Conservation (phyloP, 1,140 invertebrate genomes). For the Pseudomyrmex gracilis region DNA sequence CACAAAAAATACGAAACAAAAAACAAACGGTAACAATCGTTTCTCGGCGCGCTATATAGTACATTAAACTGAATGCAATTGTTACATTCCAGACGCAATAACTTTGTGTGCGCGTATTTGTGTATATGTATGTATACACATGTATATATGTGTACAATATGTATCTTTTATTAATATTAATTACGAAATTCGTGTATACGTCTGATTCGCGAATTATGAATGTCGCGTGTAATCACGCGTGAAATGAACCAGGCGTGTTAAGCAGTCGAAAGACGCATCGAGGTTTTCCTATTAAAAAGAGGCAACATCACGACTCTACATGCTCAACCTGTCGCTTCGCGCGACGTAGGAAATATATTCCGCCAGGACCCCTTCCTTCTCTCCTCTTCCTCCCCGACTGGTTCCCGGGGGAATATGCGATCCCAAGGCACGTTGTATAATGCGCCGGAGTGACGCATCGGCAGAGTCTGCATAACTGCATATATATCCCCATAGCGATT, state of each 20-base stretch:
- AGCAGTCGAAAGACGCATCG: conserved; percentile 35
- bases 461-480: conserved; percentile 79
- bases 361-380: conserved; percentile 49
- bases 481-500: conserved; percentile 76
- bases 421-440: conserved; percentile 75
- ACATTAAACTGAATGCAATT: too few species aligned
- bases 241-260: too few species aligned
- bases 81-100: too few species aligned
- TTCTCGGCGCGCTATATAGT: too few species aligned
- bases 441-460: conserved; percentile 78
- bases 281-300: conserved; percentile 47
- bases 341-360: conserved; percentile 70
- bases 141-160: too few species aligned
- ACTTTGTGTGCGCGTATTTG: too few species aligned
- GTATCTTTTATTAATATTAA: not conserved
- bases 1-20: conserved; percentile 3
- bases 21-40: too few species aligned
- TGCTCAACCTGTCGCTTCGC: conserved; percentile 62
- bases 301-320: conserved; percentile 23
- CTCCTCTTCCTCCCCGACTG: conserved; percentile 33
- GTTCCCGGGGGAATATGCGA: conserved; percentile 66
- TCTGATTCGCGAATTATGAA: not conserved
- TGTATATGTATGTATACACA: too few species aligned
- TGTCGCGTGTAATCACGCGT: not conserved
- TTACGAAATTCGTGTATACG: not conserved